phyloP scores from a whole-genome alignment of 2,113 vertebrate species.

The Coregonus clupeaformis region DNA sequence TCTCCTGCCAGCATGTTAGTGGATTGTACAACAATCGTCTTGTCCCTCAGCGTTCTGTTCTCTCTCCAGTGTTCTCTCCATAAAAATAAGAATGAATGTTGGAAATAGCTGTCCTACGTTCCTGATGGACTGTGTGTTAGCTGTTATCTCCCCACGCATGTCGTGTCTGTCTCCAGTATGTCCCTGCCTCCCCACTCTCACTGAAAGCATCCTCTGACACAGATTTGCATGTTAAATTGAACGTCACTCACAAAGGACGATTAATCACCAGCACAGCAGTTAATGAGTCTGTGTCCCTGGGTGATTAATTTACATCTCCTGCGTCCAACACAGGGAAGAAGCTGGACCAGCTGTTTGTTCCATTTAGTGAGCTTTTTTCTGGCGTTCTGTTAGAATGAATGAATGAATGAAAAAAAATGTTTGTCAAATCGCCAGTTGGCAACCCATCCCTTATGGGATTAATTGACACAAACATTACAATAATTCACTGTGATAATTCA shows the following conservation, averaged over 20 bases:
- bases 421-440: too few relatives aligned
- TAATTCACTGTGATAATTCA: too few relatives aligned
- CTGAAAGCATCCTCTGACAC: constrained; percentile 60
- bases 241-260: constrained; percentile 56
- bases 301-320: constrained; percentile 66
- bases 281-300: constrained; percentile 63
- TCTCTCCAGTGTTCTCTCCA: not conserved
- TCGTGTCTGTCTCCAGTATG: constrained; percentile 60
- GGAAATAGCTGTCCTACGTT: constrained; percentile 43
- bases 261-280: constrained; percentile 66
- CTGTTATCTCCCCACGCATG: constrained; percentile 52
- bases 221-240: constrained; percentile 69
- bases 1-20: constrained; percentile 37
- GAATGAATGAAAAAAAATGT: too few relatives aligned
- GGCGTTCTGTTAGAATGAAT: constrained; percentile 5
- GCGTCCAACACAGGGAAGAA: constrained; percentile 52
- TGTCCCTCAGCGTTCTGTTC: not conserved
- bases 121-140: constrained; percentile 41
- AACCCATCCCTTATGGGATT: too few relatives aligned
- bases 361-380: constrained; percentile 28
- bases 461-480: too few relatives aligned
- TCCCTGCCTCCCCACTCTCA: constrained; percentile 41
- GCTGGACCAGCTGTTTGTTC: constrained; percentile 64
- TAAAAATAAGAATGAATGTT: not conserved
- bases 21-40: constrained; percentile 20